Evolutionary conservation across 1,140 invertebrate genomes (phyloP), one percentile per base, ranked within the genome.

Genomic region (Penaeus indicus): DNA sequence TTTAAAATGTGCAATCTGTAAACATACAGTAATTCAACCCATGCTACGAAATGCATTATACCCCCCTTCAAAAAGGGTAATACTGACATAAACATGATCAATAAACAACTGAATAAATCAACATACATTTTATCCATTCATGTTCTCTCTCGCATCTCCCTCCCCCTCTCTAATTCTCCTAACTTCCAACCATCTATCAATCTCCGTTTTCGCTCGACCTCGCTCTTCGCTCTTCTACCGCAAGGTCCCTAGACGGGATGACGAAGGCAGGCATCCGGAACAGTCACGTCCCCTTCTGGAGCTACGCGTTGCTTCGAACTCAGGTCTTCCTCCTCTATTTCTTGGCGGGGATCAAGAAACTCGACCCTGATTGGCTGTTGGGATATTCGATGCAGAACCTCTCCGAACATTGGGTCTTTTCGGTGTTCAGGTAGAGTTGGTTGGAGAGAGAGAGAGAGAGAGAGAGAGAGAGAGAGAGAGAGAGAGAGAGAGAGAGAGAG

Each of bases 321-420:
- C 86, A 88, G 32, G 60, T 88, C 25, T 88, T 88, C 80, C 54
- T 88, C 22, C 22, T 88, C 42, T 88, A 88, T 67, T 88, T 88
- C 81, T n/a, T 83, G 42, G 86, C 86, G 11, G 86, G 86, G 2
- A 27, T 88, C 11, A 88, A 88, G 80, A 88, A 88, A 67, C 27
- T 88, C 3, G 86, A 88, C 69, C 27, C 13, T 32, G 86, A 88
- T 32, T 88, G 86, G 86, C 47, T 88, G 47, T 54, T 27, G 18
- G 86, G 86, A 0, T 75, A 83, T 32, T 88, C 86, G 38, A 84
- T 88, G 86, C 64, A 75, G 19, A 67, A 84, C 64, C 80, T 88
- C 8, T 79, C 63, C 4, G 80, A 88, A 61, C 86, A 88, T 22
- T 88, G 81, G 86, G 86, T 88, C 11, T 88, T 88, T 38, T 13